Base-by-base conservation (phyloP, 2,888 invertebrate genomes). In the Cartodere bifasciata region DNA sequence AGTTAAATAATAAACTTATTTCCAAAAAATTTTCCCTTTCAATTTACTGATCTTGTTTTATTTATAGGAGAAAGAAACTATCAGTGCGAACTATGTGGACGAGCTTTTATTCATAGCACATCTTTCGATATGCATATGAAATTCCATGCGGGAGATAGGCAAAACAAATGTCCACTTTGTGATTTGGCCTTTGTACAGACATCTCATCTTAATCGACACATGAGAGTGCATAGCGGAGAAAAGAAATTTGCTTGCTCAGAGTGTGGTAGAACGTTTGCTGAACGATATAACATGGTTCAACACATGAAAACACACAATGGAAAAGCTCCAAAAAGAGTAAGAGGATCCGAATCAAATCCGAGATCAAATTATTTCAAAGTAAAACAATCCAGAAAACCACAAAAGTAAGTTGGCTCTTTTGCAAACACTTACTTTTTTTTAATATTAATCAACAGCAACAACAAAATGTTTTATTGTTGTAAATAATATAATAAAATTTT, bases 111-210 rank as follows among this genome's bases (percentile, higher is more conserved):
- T 47, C 75, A 77, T 63, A 75, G 75, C 48, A 72, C 75, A 23
- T 75, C 75, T 23, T 76, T 76, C 60, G 72, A 70, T 54, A 72
- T 75, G 66, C 78, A 78, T 58, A 68, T 68, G 52, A 55, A 75
- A 49, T 69, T 70, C 16, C 77, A 78, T 58, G 64, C 67, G 23
- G 73, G 72, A 37, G 55, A 68, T 40, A 72, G 72, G 56, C 64
- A 68, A 34, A 69, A 68, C 60, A 58, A 68, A 39, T 74, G 74
- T 52, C 60, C 62, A 46, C 57, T 65, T 42, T 78, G 77, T 56
- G 68, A 71, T 12, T 57, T 71, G 30, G 66, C 67, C 38, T 64
- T 77, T 26, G 64, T 73, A 55, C 73, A 74, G 40, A 68, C 68
- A 39, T 75, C 75, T 35, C 76, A 77, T 52, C 63, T 77, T 45